Percentiles rank a stretch among this genome's conserved stretches.
Evolutionary conservation across 2,888 invertebrate genomes (phyloP).

Genomic region (Habrosyne pyritoides): DNA sequence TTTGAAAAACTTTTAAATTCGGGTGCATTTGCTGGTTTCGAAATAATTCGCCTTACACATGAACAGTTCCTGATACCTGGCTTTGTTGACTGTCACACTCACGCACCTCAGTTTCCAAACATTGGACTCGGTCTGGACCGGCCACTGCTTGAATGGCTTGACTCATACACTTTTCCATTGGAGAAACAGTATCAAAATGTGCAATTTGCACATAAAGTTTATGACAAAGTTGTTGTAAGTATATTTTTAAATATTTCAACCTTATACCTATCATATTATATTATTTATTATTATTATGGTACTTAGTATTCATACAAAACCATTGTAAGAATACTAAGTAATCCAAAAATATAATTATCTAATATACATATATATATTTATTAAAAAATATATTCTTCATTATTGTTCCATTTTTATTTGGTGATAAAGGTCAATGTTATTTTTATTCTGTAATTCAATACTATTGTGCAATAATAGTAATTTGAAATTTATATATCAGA

Average conservation of each 20-base stretch:
- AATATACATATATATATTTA: too few species aligned
- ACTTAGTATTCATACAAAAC: too few species aligned
- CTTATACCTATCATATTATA: constrained; percentile 5
- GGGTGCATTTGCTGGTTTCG: constrained; percentile 40
- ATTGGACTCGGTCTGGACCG: constrained; percentile 92
- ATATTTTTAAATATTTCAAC: constrained; percentile 8
- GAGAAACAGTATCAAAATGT: constrained; percentile 88
- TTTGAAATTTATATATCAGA: too few species aligned
- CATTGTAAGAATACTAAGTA: too few species aligned
- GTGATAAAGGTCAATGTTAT: too few species aligned
- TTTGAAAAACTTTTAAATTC: constrained; percentile 37
- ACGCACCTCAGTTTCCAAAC: constrained; percentile 95
- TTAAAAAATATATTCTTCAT: too few species aligned
- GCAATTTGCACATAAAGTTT: constrained; percentile 87
- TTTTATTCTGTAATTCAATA: too few species aligned
- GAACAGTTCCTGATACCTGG: constrained; percentile 93
- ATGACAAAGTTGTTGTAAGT: constrained; percentile 91
- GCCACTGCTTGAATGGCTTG: constrained; percentile 92
- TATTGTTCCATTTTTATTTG: too few species aligned
- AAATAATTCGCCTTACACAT: constrained; percentile 41
- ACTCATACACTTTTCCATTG: constrained; percentile 92
- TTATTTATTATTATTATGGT: not conserved
- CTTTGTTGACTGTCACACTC: constrained; percentile 94
- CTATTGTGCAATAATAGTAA: too few species aligned
- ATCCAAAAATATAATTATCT: too few species aligned